Percentiles rank a stretch among this genome's conserved stretches.
Conservation (phyloP, 1,140 invertebrate species). For the Rhizoglyphus robini region DNA sequence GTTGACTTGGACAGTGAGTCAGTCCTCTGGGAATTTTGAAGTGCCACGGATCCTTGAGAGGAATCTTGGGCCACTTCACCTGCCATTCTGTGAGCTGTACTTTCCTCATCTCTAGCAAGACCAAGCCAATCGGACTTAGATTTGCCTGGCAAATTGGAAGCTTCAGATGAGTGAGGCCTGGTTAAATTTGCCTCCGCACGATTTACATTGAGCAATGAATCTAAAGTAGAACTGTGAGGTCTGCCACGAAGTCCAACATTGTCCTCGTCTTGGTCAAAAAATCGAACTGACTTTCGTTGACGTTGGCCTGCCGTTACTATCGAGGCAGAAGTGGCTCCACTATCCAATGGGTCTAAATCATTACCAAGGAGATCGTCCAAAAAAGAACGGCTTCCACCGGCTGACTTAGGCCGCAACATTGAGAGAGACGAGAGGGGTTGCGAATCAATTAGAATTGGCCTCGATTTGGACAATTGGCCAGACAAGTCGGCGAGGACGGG, state of each 20-base stretch:
- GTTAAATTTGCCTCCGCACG: no score
- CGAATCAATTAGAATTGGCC: neutral
- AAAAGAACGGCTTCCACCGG: constrained; percentile 12
- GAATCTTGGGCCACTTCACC: neutral
- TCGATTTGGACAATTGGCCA: neutral
- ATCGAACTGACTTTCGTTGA: constrained; percentile 16
- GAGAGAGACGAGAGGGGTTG: no score
- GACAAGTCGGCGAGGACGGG: no score
- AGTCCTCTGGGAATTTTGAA: neutral
- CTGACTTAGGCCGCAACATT: constrained; percentile 4
- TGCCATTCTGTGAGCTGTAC: neutral
- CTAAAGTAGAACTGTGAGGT: constrained; percentile 4
- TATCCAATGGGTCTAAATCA: neutral
- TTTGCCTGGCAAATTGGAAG: neutral
- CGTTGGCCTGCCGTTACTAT: neutral
- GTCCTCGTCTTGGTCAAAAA: constrained; percentile 14
- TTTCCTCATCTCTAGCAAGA: neutral
- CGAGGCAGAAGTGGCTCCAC: neutral
- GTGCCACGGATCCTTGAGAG: neutral
- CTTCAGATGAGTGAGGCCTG: neutral
- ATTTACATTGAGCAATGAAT: neutral
- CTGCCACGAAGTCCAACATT: neutral
- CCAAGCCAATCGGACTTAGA: constrained; percentile 15
- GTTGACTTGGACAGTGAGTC: neutral
- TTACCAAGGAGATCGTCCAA: constrained; percentile 5